Percentiles rank a stretch among this genome's conserved stretches.
Conservation (phyloP, 2,113 vertebrate species). For the Struthio camelus region DNA sequence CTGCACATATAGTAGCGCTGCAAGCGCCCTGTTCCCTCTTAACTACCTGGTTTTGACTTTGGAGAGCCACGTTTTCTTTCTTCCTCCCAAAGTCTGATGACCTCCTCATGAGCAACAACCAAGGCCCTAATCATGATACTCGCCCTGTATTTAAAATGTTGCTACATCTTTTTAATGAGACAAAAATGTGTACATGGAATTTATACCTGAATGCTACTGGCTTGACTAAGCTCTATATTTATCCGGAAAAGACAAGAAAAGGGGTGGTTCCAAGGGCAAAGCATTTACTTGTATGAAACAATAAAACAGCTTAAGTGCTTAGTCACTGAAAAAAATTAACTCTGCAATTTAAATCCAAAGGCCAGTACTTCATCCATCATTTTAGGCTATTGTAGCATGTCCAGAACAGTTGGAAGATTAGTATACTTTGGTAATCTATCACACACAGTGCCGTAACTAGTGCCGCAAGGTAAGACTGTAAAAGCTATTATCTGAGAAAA, state of each 20-base stretch:
- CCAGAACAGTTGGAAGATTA: not conserved
- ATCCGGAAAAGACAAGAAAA: conserved; percentile 22
- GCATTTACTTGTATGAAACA: not conserved
- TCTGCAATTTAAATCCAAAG: not conserved
- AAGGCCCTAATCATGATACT: not conserved
- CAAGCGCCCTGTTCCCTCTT: not conserved
- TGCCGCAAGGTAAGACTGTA: not conserved
- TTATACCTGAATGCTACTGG: not conserved
- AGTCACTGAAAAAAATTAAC: not conserved
- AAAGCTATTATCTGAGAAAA: not conserved
- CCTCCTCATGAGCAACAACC: not conserved
- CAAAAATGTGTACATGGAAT: not conserved
- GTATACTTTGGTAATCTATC: not conserved
- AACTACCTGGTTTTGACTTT: not conserved
- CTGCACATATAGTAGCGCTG: fast-evolving
- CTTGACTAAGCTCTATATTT: conserved; percentile 18
- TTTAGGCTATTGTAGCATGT: not conserved
- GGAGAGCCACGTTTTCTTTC: not conserved
- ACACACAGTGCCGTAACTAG: not conserved
- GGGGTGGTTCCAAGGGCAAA: not conserved
- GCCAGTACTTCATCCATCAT: not conserved
- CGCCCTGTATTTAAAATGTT: conserved; percentile 29
- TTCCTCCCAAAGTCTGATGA: not conserved
- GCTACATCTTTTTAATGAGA: conserved; percentile 23
- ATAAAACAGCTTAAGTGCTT: not conserved